phyloP scores from a whole-genome alignment of 2,113 vertebrate genomes.

The Colinus virginianus region DNA sequence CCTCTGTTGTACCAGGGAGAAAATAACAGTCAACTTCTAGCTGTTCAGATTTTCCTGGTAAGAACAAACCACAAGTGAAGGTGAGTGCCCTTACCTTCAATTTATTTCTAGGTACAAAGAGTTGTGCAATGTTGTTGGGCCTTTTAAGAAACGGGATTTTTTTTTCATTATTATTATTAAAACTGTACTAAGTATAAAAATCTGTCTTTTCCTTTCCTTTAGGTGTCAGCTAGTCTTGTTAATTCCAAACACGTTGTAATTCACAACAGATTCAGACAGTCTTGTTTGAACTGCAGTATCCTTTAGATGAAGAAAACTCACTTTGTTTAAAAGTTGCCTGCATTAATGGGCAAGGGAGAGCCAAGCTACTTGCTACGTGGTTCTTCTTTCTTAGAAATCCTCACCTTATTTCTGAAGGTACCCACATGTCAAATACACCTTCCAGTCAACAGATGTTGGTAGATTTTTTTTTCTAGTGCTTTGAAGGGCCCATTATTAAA shows the following conservation, averaged over 20 bases:
- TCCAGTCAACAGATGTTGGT: background rate
- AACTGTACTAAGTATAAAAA: background rate
- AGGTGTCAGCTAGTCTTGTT: background rate
- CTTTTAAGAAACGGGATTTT: background rate
- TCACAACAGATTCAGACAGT: background rate
- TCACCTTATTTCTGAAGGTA: background rate
- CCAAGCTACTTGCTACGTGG: background rate
- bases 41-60: background rate
- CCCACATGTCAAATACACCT: background rate
- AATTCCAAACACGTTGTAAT: conserved; percentile 33
- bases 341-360: background rate
- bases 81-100: background rate
- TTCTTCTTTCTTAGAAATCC: background rate
- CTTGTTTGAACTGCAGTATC: background rate
- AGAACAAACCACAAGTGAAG: background rate
- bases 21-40: background rate
- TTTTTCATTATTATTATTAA: background rate
- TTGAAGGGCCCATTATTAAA: conserved; percentile 18
- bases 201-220: background rate
- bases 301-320: background rate
- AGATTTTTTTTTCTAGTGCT: background rate
- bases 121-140: background rate
- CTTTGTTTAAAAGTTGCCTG: conserved; percentile 4
- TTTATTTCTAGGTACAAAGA: background rate
- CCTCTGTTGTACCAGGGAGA: background rate